A percentile compares a stretch with the other conserved stretches of the same genome.
phyloP scores from a whole-genome alignment of 92 coral and sea anemone species.

The Umimayanthus kanabou region DNA sequence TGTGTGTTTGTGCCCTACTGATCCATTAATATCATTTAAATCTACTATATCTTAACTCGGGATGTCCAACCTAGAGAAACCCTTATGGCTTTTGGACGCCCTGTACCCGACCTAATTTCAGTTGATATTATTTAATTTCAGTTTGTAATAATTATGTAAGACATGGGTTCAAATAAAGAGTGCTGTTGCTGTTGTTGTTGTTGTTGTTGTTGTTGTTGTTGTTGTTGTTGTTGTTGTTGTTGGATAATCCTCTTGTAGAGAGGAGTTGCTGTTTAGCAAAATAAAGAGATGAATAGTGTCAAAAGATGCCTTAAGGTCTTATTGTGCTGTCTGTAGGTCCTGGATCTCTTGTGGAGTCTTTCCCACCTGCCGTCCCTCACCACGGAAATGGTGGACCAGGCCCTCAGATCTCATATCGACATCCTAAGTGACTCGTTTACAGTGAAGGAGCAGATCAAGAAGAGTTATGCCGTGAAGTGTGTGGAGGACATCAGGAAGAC shows the following conservation, averaged over 20 bases:
- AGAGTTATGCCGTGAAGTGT: slow-evolving; percentile 86
- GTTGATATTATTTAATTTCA: no score
- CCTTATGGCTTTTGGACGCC: no score
- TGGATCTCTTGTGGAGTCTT: slow-evolving; percentile 86
- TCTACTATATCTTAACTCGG: no score
- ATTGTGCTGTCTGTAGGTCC: slow-evolving; percentile 45
- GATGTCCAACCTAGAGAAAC: no score
- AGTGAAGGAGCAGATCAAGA: slow-evolving; percentile 90
- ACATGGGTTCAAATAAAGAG: no score
- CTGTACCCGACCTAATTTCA: no score
- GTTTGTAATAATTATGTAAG: no score
- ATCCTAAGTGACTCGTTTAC: slow-evolving; percentile 85
- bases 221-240: no score
- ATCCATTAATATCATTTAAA: no score
- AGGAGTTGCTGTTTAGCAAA: not conserved
- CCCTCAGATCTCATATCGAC: slow-evolving; percentile 84
- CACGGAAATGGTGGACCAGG: slow-evolving; percentile 92
- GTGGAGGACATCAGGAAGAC: slow-evolving; percentile 86
- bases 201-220: no score
- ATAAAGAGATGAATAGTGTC: not conserved
- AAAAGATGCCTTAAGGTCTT: not conserved
- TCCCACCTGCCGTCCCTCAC: slow-evolving; percentile 86
- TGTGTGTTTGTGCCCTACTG: no score
- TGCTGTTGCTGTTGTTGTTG: no score
- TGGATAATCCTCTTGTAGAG: not conserved